phyloP scores from a whole-genome alignment of 2,113 vertebrate species.

The Salvelinus fontinalis region DNA sequence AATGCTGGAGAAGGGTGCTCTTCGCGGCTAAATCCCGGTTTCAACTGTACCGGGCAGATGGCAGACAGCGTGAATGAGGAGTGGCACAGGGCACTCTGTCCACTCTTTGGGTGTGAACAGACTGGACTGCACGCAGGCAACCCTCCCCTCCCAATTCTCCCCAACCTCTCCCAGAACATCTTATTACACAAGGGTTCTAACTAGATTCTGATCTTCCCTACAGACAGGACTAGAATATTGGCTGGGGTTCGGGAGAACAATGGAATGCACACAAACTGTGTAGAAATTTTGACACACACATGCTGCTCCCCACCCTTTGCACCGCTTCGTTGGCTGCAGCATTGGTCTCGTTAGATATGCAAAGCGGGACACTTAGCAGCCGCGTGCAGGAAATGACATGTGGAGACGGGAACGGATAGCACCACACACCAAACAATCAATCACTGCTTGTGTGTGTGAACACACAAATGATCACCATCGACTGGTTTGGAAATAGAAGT shows the following conservation, averaged over 20 bases:
- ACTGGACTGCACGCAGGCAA: too few species aligned
- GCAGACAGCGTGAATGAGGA: background rate
- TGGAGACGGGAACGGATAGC: constrained; percentile 45
- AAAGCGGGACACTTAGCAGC: constrained; percentile 70
- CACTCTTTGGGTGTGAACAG: background rate
- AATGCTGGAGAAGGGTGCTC: too few species aligned
- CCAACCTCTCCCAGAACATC: background rate
- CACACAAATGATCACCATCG: too few species aligned
- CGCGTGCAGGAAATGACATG: constrained; percentile 64
- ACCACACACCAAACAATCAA: constrained; percentile 39
- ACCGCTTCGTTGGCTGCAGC: constrained; percentile 45
- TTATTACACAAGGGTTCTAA: too few species aligned
- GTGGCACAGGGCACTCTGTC: background rate
- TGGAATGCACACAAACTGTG: background rate
- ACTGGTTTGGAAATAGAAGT: too few species aligned
- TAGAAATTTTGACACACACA: too few species aligned
- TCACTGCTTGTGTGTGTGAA: too few species aligned
- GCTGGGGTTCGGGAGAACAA: constrained; percentile 1
- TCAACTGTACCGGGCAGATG: too few species aligned
- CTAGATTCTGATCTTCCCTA: too few species aligned
- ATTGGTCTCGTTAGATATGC: constrained; percentile 71
- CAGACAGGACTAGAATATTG: background rate
- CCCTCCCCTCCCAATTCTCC: background rate
- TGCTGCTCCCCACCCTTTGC: constrained; percentile 51
- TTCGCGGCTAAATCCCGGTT: too few species aligned